These are phyloP conservation scores for Pyrrhosoma nymphula DNA, from an alignment of 2,888 invertebrate species.

Conservation along the genomic window DNA sequence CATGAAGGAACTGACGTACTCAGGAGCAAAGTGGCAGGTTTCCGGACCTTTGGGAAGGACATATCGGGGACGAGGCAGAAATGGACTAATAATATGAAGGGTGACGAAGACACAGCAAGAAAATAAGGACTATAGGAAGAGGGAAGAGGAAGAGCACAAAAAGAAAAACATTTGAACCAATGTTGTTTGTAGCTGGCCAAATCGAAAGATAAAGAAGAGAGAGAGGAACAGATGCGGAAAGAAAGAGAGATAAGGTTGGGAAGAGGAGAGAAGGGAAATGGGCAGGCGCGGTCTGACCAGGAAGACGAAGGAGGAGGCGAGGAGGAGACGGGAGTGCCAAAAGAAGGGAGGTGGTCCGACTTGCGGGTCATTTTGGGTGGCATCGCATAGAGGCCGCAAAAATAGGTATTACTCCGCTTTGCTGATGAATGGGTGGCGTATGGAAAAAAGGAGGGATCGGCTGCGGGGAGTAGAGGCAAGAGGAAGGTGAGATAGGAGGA, in stretches of 20 bases:
- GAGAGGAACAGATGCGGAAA: neutral
- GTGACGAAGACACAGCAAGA: no score
- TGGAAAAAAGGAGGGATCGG: neutral
- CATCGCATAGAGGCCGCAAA: slow-evolving; percentile 55
- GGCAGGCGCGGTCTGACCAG: neutral
- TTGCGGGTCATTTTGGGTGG: slow-evolving; percentile 47
- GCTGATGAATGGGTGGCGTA: slow-evolving; percentile 64
- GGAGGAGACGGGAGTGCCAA: no score
- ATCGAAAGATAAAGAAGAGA: no score
- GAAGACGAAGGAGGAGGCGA: neutral
- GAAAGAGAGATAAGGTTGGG: neutral
- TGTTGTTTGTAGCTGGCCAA: no score
- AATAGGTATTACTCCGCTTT: slow-evolving; percentile 66
- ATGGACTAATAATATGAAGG: no score
- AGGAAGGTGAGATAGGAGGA: neutral
- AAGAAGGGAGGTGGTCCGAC: neutral
- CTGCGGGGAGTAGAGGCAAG: neutral
- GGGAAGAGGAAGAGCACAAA: no score
- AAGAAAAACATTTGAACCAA: no score
- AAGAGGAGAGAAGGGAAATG: neutral
- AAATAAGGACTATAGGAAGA: no score
- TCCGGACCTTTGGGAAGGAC: no score
- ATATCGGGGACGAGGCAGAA: no score
- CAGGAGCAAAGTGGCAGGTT: no score
- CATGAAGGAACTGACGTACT: no score